phyloP scores from a whole-genome alignment of 2,888 invertebrate genomes.

The Prosopocoilus inquinatus region DNA sequence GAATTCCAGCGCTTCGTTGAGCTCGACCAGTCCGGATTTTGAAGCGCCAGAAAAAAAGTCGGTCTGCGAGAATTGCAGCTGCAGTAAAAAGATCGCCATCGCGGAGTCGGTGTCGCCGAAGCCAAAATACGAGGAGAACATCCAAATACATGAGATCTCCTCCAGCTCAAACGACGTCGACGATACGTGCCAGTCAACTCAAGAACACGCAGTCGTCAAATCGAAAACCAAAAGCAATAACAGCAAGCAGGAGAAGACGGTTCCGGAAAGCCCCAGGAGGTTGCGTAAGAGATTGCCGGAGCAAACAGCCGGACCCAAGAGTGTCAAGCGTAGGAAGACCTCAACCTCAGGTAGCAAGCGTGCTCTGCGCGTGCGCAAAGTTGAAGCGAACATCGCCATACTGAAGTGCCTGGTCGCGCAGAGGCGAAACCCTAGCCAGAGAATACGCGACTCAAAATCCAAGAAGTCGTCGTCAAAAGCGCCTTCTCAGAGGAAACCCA shows the following conservation, averaged over 20 bases:
- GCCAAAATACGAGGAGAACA: conserved; percentile 36
- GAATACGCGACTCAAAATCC: too few species aligned
- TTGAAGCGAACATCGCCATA: neutral
- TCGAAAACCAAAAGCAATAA: neutral
- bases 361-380: neutral
- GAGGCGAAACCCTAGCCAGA: neutral
- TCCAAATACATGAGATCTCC: conserved; percentile 68
- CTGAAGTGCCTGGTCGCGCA: neutral
- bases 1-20: neutral
- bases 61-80: neutral
- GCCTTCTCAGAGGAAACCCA: neutral
- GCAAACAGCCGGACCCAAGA: neutral
- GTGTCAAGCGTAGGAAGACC: neutral
- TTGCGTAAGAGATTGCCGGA: neutral
- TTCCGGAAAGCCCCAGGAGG: neutral
- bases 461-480: too few species aligned
- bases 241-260: neutral
- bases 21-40: neutral
- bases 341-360: neutral
- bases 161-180: conserved; percentile 56
- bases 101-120: neutral
- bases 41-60: too few species aligned
- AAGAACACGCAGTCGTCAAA: neutral
- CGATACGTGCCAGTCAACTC: neutral
- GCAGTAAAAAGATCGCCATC: neutral